A percentile compares a stretch with the other conserved stretches of the same genome.
These are phyloP conservation scores for Botia almorhae DNA, from an alignment of 2,797 vertebrate species.

Conservation along the genomic window DNA sequence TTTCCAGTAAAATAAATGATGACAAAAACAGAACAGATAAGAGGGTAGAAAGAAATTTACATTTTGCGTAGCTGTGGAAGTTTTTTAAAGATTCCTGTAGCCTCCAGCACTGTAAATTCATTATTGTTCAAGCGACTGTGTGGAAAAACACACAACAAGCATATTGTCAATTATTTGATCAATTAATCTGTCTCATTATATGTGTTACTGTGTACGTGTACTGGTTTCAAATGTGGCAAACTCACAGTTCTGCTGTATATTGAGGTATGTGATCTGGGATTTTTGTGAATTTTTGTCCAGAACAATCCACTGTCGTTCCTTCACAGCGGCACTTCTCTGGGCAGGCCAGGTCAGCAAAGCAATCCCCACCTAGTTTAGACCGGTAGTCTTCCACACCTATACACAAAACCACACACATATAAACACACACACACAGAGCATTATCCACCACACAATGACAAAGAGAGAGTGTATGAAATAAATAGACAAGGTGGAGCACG, in stretches of 20 bases:
- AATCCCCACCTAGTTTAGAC: slow-evolving; percentile 95
- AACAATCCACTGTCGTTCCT: slow-evolving; percentile 96
- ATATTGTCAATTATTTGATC: neutral
- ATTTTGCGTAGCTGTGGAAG: slow-evolving; percentile 96
- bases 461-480: slow-evolving; percentile 2
- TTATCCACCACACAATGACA: slow-evolving; percentile 25
- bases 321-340: slow-evolving; percentile 98
- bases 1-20: neutral
- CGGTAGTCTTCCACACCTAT: slow-evolving; percentile 97
- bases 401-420: slow-evolving; percentile 59
- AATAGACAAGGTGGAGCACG: neutral
- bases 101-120: slow-evolving; percentile 95
- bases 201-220: neutral
- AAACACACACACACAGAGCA: slow-evolving; percentile 18
- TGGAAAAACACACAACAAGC: slow-evolving; percentile 6
- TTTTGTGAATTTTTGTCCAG: slow-evolving; percentile 95
- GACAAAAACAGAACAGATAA: neutral
- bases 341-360: slow-evolving; percentile 95
- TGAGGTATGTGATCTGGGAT: slow-evolving; percentile 96
- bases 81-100: slow-evolving; percentile 97
- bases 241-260: slow-evolving; percentile 97
- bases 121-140: slow-evolving; percentile 96
- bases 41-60: slow-evolving; percentile 76
- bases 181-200: slow-evolving; percentile 18
- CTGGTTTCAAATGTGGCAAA: slow-evolving; percentile 53